Evolutionary conservation across 2,113 vertebrate genomes (phyloP).

Genomic region (Todiramphus saurophagus): DNA sequence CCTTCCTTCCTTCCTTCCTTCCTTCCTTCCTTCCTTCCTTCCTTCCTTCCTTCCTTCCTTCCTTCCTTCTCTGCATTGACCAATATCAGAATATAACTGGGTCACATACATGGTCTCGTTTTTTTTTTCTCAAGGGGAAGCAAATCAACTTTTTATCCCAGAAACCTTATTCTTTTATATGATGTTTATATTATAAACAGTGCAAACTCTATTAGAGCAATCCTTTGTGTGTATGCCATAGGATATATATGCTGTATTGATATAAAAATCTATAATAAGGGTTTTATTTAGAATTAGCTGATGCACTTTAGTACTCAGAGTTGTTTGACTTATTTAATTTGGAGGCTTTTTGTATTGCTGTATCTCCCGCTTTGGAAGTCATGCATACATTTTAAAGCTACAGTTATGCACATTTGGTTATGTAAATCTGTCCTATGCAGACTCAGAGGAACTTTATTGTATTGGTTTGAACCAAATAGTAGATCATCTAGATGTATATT

Average conservation of each 20-base stretch:
- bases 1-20: background rate
- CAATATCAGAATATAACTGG: slow-evolving; percentile 72
- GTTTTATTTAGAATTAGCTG: slow-evolving; percentile 82
- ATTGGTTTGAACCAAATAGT: slow-evolving; percentile 57
- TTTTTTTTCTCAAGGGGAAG: slow-evolving; percentile 60
- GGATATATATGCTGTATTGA: slow-evolving; percentile 72
- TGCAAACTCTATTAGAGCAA: slow-evolving; percentile 73
- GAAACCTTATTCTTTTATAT: slow-evolving; percentile 83
- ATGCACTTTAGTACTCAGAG: slow-evolving; percentile 75
- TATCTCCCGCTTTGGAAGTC: slow-evolving; percentile 71
- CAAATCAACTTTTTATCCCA: slow-evolving; percentile 80
- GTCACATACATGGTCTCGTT: slow-evolving; percentile 58
- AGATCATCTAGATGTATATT: slow-evolving; percentile 71
- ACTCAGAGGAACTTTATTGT: slow-evolving; percentile 74
- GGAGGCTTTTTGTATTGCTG: slow-evolving; percentile 65
- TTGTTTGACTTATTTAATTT: slow-evolving; percentile 81
- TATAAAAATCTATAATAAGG: slow-evolving; percentile 73
- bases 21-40: background rate
- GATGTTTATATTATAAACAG: slow-evolving; percentile 77
- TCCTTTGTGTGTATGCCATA: slow-evolving; percentile 75
- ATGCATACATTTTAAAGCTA: slow-evolving; percentile 76
- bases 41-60: background rate
- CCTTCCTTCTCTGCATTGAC: background rate
- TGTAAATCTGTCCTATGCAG: slow-evolving; percentile 75
- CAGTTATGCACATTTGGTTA: slow-evolving; percentile 75